phyloP scores from a whole-genome alignment of 2,888 invertebrate genomes.

The Ochropacha duplaris region DNA sequence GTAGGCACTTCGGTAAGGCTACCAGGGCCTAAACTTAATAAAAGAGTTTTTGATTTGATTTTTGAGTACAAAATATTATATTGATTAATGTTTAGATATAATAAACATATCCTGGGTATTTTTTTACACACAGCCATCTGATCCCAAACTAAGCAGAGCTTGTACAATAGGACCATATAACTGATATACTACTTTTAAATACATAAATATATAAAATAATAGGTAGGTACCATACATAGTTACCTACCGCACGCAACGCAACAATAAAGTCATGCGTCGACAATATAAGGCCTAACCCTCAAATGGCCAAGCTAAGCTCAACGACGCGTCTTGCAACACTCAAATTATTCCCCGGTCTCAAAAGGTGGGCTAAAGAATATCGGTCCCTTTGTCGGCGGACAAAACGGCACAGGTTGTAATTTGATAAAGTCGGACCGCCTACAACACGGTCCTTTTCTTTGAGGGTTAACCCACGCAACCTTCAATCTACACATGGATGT shows the following conservation, averaged over 20 bases:
- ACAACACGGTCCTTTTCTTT: conserved; percentile 74
- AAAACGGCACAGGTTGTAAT: conserved; percentile 81
- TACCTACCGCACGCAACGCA: neutral
- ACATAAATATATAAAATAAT: too few species aligned
- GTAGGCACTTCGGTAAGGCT: too few species aligned
- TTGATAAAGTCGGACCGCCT: conserved; percentile 81
- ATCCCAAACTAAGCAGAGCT: too few species aligned
- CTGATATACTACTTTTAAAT: too few species aligned
- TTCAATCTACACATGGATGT: conserved; percentile 51
- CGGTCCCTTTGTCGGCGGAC: conserved; percentile 75
- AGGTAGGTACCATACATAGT: too few species aligned
- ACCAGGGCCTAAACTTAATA: too few species aligned
- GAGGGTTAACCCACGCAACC: conserved; percentile 74
- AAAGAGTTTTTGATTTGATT: too few species aligned
- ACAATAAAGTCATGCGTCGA: conserved; percentile 31
- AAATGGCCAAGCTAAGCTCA: conserved; percentile 9
- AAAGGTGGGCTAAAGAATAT: conserved; percentile 57
- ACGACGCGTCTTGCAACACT: conserved; percentile 15
- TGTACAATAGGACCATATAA: too few species aligned
- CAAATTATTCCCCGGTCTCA: conserved; percentile 31
- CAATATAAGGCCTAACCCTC: conserved; percentile 36
- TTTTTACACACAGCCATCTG: too few species aligned
- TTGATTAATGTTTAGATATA: too few species aligned
- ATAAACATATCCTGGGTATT: too few species aligned
- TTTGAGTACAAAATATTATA: too few species aligned